Percentiles rank a stretch among this genome's conserved stretches.
Conservation (phyloP, 2,113 vertebrate genomes). For the Merops nubicus region DNA sequence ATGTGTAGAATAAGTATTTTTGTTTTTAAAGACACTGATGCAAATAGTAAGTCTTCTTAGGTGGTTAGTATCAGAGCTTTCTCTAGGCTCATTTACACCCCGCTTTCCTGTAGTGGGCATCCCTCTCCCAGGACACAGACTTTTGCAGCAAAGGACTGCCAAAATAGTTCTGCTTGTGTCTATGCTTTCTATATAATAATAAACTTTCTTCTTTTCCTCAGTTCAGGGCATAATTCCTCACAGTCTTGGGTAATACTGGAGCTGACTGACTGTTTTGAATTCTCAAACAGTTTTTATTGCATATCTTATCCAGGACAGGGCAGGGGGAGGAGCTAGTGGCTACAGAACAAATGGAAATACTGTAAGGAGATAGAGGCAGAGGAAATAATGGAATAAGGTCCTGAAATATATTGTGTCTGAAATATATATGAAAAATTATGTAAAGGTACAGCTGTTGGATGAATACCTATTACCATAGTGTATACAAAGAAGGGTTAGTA, state of each 20-base stretch:
- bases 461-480: not conserved
- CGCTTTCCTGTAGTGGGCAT: not conserved
- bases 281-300: not conserved
- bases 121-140: not conserved
- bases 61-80: not conserved
- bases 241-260: not conserved
- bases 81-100: not conserved
- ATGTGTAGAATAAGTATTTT: not conserved
- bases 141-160: not conserved
- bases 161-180: not conserved
- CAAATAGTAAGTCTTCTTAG: not conserved
- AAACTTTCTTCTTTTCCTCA: not conserved
- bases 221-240: not conserved
- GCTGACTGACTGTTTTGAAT: not conserved
- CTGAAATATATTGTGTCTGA: not conserved
- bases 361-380: not conserved
- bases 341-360: not conserved
- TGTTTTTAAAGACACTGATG: not conserved
- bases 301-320: not conserved
- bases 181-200: not conserved
- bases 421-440: not conserved
- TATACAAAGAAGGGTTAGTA: not conserved
- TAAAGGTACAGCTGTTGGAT: not conserved
- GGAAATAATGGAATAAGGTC: not conserved
- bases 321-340: not conserved